Evolutionary conservation across 2,113 vertebrate species (phyloP).

Genomic region (Calonectris borealis): DNA sequence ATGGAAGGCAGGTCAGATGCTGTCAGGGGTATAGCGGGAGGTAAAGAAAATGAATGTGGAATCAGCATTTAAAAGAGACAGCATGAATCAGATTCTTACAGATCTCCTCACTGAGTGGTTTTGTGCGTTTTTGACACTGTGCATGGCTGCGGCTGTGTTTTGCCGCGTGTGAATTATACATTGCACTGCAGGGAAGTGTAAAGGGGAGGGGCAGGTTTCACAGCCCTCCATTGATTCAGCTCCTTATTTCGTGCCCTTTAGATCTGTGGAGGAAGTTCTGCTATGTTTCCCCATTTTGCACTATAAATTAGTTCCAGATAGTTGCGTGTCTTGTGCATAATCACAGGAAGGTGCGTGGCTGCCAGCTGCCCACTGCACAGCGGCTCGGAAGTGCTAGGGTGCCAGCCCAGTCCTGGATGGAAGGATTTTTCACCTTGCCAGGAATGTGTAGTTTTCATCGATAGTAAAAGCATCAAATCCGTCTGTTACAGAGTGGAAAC

Average conservation of each 20-base stretch:
- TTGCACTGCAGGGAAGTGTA: background rate
- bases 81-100: background rate
- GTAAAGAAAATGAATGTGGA: background rate
- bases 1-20: background rate
- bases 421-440: conserved; percentile 6
- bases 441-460: background rate
- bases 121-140: background rate
- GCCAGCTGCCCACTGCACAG: background rate
- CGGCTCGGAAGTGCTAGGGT: background rate
- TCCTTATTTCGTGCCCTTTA: background rate
- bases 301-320: background rate
- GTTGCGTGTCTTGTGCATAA: background rate
- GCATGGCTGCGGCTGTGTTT: background rate
- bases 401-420: background rate
- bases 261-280: background rate
- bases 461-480: background rate
- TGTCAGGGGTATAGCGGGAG: background rate
- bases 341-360: rapidly evolving
- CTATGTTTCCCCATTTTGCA: background rate
- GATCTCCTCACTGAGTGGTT: background rate
- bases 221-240: background rate
- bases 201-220: background rate
- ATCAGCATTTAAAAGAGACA: conserved; percentile 32
- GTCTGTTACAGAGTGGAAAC: background rate
- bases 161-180: background rate